These are phyloP conservation scores for Manis pentadactyla DNA, from an alignment of 2,797 vertebrate species.

Conservation along the genomic window DNA sequence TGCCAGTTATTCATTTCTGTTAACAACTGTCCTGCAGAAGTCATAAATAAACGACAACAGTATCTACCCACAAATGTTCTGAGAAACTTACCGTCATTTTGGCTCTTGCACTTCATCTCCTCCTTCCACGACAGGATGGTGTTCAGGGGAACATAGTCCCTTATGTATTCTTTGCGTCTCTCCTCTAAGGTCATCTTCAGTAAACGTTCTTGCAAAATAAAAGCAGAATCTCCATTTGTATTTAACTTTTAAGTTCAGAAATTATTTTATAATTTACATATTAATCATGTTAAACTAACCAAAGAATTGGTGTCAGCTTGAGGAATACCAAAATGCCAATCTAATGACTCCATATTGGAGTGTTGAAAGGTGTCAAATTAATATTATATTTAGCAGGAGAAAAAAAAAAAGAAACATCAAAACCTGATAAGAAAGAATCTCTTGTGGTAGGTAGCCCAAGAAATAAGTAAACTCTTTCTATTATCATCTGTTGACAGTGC, in stretches of 20 bases:
- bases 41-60: conserved; percentile 25
- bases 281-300: conserved; percentile 43
- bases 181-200: conserved; percentile 94
- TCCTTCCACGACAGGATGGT: conserved; percentile 93
- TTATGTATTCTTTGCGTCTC: conserved; percentile 94
- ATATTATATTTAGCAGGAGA: background rate
- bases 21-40: background rate
- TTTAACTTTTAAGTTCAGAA: conserved; percentile 68
- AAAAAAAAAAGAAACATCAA: background rate
- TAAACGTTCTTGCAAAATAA: conserved; percentile 91
- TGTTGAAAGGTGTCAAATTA: conserved; percentile 26
- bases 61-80: conserved; percentile 53
- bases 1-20: conserved; percentile 41
- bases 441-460: background rate
- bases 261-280: conserved; percentile 67
- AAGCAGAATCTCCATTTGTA: conserved; percentile 79
- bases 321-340: conserved; percentile 61
- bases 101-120: conserved; percentile 88
- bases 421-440: background rate
- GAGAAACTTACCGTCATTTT: conserved; percentile 87
- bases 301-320: conserved; percentile 32
- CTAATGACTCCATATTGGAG: conserved; percentile 26
- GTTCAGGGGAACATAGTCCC: conserved; percentile 91
- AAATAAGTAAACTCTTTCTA: conserved; percentile 46
- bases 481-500: background rate